Conservation (phyloP, 2,113 vertebrate genomes). For the Erinaceus europaeus region DNA sequence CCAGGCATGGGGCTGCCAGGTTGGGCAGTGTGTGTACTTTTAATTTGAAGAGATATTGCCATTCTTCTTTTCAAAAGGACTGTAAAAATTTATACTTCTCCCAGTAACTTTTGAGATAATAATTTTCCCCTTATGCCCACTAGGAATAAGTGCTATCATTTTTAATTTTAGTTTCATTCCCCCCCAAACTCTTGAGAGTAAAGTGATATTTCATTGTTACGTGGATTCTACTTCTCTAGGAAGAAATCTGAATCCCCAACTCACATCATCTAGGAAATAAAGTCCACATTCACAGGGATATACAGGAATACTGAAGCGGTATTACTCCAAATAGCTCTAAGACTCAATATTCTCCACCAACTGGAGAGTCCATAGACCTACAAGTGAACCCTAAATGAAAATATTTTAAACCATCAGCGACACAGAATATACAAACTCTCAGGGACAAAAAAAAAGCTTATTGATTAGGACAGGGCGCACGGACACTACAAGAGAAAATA, state of each 20-base stretch:
- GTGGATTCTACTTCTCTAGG: not conserved
- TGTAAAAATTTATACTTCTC: constrained; percentile 28
- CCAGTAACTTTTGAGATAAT: constrained; percentile 40
- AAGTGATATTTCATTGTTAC: constrained; percentile 11
- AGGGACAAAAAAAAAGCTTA: not conserved
- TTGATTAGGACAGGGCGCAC: not conserved
- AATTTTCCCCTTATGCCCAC: not conserved
- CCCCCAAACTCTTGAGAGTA: not conserved
- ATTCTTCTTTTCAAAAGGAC: constrained; percentile 44
- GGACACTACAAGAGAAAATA: not conserved
- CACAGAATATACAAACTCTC: not conserved
- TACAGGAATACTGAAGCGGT: not conserved
- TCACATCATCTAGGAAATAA: not conserved
- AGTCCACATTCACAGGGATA: not conserved
- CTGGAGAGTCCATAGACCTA: not conserved
- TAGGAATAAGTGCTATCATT: not conserved
- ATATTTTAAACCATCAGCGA: not conserved
- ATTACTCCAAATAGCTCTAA: not conserved
- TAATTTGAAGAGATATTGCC: constrained; percentile 45
- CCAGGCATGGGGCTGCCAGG: not conserved
- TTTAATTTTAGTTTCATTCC: not conserved
- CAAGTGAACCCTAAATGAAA: not conserved
- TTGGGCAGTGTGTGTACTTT: not conserved
- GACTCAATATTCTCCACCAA: not conserved
- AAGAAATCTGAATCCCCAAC: not conserved